phyloP scores from a whole-genome alignment of 2,113 vertebrate species.

The Lathamus discolor region DNA sequence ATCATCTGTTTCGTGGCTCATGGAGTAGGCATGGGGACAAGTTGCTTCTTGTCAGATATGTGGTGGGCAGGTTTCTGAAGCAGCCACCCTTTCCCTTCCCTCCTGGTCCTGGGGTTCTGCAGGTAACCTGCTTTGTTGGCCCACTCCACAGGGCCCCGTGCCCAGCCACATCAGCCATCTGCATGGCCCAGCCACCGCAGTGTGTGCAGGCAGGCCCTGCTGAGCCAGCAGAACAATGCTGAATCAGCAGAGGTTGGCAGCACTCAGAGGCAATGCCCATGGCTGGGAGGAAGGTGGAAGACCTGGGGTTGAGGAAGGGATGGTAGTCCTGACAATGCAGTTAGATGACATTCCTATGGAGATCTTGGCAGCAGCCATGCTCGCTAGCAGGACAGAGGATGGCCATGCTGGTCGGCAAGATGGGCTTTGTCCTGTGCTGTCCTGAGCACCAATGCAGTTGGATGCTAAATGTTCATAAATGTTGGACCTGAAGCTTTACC shows the following conservation, averaged over 20 bases:
- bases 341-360: neutral
- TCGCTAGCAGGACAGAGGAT: neutral
- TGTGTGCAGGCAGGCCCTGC: neutral
- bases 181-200: fast-evolving
- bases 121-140: neutral
- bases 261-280: neutral
- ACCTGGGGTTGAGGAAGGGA: neutral
- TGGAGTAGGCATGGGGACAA: neutral
- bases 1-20: fast-evolving
- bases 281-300: neutral
- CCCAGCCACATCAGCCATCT: fast-evolving
- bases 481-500: neutral
- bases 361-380: neutral
- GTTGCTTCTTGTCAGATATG: neutral
- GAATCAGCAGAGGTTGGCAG: neutral
- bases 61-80: neutral
- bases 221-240: neutral
- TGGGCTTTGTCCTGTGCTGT: neutral
- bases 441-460: neutral
- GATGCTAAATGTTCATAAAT: neutral
- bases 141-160: neutral
- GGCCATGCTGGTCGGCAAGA: neutral
- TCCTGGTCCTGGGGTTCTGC: neutral
- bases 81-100: neutral
- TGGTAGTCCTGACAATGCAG: neutral